Percentiles rank a stretch among this genome's conserved stretches.
Conservation (phyloP, 2,797 vertebrate species). For the Zonotrichia albicollis region DNA sequence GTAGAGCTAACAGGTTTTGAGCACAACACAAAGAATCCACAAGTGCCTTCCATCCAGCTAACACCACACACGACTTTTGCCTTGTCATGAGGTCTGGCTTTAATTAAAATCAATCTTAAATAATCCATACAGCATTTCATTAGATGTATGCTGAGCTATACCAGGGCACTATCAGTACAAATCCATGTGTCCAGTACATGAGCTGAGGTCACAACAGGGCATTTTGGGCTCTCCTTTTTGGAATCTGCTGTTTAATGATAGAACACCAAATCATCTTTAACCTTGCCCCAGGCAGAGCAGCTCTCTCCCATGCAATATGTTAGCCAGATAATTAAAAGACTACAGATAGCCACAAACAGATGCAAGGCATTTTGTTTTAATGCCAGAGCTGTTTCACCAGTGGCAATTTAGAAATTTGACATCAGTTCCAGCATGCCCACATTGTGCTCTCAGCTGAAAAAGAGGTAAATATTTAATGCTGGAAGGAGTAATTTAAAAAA, state of each 20-base stretch:
- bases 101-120: slow-evolving; percentile 49
- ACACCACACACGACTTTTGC: neutral
- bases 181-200: neutral
- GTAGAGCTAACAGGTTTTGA: neutral
- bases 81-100: slow-evolving; percentile 14
- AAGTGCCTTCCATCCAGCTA: neutral
- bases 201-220: neutral
- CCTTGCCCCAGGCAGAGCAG: neutral
- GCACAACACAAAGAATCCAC: neutral
- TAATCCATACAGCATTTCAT: slow-evolving; percentile 39
- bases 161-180: neutral
- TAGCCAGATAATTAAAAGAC: slow-evolving; percentile 41
- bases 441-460: neutral
- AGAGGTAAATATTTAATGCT: slow-evolving; percentile 1
- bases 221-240: neutral
- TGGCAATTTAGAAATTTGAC: neutral
- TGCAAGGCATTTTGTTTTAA: neutral
- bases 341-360: slow-evolving; percentile 37
- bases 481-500: neutral
- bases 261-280: neutral
- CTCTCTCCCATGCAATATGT: neutral
- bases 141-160: neutral
- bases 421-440: neutral
- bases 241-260: neutral
- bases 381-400: neutral